Percentiles rank a stretch among this genome's conserved stretches.
Conservation (phyloP, 2,888 invertebrate genomes). For the Eilema sororculum region DNA sequence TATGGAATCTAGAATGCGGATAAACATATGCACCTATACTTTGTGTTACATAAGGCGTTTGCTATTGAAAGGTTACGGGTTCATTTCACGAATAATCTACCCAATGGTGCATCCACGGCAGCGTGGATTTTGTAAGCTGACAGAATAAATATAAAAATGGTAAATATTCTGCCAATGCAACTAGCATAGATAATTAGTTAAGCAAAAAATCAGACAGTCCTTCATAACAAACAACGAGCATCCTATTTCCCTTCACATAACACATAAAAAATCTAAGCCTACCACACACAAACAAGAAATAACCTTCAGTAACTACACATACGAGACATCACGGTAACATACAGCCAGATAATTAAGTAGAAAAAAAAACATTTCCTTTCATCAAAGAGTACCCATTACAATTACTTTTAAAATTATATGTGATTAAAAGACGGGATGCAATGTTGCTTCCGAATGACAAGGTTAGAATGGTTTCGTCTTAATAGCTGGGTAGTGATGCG, state of each 20-base stretch:
- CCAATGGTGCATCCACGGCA: no score
- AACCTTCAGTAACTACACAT: not conserved
- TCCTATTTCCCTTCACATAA: not conserved
- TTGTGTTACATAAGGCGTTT: no score
- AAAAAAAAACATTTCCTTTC: not conserved
- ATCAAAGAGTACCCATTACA: not conserved
- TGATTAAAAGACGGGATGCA: conserved; percentile 21
- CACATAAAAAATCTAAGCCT: not conserved
- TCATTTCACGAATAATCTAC: no score
- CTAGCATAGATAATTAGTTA: not conserved
- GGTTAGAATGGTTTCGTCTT: not conserved
- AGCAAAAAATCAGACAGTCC: not conserved
- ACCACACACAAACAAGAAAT: not conserved
- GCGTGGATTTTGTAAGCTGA: no score
- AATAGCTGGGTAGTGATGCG: not conserved
- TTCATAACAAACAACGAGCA: not conserved
- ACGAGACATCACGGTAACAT: conserved; percentile 7
- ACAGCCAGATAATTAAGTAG: not conserved
- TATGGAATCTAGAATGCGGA: no score
- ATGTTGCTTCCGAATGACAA: conserved; percentile 1
- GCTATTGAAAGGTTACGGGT: no score
- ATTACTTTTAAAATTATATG: not conserved
- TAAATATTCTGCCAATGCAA: not conserved
- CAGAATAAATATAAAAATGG: not conserved
- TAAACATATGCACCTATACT: no score